A percentile compares a stretch with the other conserved stretches of the same genome.
phyloP scores from a whole-genome alignment of 2,113 vertebrate species.

The Epinephelus cyanopodus region DNA sequence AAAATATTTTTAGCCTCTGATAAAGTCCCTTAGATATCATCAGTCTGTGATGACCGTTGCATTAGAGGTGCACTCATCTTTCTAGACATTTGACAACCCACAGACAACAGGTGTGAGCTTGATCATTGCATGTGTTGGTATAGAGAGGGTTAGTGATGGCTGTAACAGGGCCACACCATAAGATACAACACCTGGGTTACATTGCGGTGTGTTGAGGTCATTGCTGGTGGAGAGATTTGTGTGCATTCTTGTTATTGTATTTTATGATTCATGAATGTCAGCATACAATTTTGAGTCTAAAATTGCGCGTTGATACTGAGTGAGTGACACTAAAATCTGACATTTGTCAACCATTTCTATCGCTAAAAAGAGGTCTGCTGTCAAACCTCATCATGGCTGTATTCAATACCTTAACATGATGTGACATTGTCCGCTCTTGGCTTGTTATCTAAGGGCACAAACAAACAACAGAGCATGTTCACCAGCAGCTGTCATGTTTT shows the following conservation, averaged over 20 bases:
- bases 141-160: conserved; percentile 1
- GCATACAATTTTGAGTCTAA: not conserved
- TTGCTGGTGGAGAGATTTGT: conserved; percentile 8
- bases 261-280: not conserved
- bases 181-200: not conserved
- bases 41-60: not conserved
- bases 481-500: conserved; percentile 7
- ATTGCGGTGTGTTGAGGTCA: not conserved
- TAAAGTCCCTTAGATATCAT: not conserved
- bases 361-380: not conserved
- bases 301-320: not conserved
- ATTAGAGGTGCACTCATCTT: not conserved
- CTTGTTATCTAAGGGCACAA: not conserved
- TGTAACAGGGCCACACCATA: not conserved
- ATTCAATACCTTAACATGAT: not conserved
- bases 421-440: not conserved
- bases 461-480: not conserved
- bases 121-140: conserved; percentile 16
- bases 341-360: not conserved
- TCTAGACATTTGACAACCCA: conserved; percentile 6
- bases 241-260: not conserved
- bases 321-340: not conserved
- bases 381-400: not conserved
- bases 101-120: conserved; percentile 36
- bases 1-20: no score